Conservation (phyloP, 30 jellyfish, hydroid and myxozoan genomes). For the Hydractinia echinata region DNA sequence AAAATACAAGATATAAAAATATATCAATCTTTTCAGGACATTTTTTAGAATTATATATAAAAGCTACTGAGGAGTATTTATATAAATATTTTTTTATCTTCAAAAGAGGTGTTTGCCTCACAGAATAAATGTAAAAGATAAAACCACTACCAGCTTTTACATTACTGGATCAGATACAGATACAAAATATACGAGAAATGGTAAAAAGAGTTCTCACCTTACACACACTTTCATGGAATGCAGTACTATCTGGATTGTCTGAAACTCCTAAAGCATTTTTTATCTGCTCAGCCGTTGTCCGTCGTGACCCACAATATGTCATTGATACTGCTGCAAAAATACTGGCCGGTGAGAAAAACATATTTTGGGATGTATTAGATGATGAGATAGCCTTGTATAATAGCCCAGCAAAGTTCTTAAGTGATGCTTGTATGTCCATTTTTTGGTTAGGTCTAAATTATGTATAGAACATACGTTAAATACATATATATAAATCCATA, state of each 20-base stretch:
- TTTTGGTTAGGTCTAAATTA: not conserved
- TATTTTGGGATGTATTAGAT: constrained; percentile 1
- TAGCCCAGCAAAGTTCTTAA: not conserved
- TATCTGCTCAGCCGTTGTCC: constrained; percentile 43
- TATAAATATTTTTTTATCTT: too few species aligned
- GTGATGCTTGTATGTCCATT: not conserved
- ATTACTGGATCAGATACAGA: too few species aligned
- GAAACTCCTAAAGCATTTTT: constrained; percentile 21
- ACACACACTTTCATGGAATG: not conserved
- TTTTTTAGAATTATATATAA: too few species aligned
- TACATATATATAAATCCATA: not conserved
- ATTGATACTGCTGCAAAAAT: constrained; percentile 53
- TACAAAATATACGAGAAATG: too few species aligned
- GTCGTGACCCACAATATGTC: constrained; percentile 49
- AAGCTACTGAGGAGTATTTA: too few species aligned
- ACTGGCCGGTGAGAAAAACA: constrained; percentile 64
- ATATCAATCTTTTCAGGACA: too few species aligned
- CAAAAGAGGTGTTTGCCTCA: too few species aligned
- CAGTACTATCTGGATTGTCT: not conserved
- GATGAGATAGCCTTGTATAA: not conserved
- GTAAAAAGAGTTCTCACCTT: not conserved
- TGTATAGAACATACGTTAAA: not conserved
- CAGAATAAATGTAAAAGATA: too few species aligned
- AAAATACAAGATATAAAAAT: too few species aligned
- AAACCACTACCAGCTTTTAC: too few species aligned